Evolutionary conservation across 2,113 vertebrate genomes (phyloP).

Genomic region (Sinocyclocheilus rhinocerous): DNA sequence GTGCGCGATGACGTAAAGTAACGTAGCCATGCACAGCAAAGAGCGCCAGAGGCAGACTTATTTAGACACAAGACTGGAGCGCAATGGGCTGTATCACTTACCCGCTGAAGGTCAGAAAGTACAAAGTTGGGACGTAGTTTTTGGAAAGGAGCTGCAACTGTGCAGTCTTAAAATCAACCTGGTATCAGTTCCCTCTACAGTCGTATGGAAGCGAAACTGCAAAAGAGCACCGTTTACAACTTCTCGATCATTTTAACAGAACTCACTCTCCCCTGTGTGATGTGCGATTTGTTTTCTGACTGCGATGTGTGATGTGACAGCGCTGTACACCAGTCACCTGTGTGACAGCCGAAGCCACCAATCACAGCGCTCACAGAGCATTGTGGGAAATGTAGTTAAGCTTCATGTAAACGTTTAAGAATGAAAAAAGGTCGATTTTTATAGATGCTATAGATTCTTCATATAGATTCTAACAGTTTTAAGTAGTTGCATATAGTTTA

Average conservation of each 20-base stretch:
- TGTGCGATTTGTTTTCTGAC: constrained; percentile 58
- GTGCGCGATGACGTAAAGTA: too few relatives aligned
- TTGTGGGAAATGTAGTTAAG: constrained; percentile 70
- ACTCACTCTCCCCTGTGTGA: constrained; percentile 63
- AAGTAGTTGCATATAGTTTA: too few relatives aligned
- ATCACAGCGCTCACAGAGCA: constrained; percentile 55
- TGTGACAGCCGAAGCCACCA: constrained; percentile 66
- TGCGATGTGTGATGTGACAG: constrained; percentile 42
- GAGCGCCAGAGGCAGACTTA: constrained; percentile 9
- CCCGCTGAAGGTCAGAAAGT: constrained; percentile 82
- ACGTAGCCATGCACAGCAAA: too few relatives aligned
- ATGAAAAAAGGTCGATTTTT: neutral
- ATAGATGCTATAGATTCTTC: too few relatives aligned
- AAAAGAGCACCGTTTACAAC: constrained; percentile 34
- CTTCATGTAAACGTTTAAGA: neutral
- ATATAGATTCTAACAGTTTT: too few relatives aligned
- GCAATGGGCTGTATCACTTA: constrained; percentile 69
- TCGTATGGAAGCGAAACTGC: constrained; percentile 38
- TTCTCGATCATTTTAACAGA: constrained; percentile 42
- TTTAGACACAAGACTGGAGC: constrained; percentile 35
- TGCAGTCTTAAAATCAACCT: constrained; percentile 34
- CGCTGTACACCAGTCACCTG: constrained; percentile 74
- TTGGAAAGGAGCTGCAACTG: constrained; percentile 59
- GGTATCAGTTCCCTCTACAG: neutral
- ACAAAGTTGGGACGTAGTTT: constrained; percentile 63